These are phyloP conservation scores for Mycteria americana DNA, from an alignment of 2,797 vertebrate species.

Conservation along the genomic window DNA sequence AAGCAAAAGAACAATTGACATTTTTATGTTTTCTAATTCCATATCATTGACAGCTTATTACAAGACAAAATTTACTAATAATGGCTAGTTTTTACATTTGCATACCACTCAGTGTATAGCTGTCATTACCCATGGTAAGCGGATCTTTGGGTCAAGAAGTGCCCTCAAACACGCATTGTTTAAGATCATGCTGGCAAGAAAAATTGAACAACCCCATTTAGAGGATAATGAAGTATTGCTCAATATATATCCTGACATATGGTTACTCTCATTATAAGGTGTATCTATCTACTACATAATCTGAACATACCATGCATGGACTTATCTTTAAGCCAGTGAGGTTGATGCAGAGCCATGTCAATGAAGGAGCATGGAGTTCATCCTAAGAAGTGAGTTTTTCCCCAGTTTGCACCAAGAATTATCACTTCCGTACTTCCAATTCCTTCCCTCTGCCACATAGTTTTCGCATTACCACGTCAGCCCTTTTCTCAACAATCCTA, in stretches of 20 bases:
- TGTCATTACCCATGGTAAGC: background rate
- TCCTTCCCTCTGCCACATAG: background rate
- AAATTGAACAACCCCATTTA: background rate
- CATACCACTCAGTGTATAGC: background rate
- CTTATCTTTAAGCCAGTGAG: background rate
- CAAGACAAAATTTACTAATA: background rate
- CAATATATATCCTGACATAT: background rate
- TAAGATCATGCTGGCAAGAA: background rate
- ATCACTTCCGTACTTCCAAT: rapidly evolving
- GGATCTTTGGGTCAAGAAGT: background rate
- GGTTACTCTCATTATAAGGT: background rate
- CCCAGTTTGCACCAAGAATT: background rate
- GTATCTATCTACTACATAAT: background rate
- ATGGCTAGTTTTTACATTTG: background rate
- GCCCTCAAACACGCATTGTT: background rate
- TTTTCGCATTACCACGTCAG: background rate
- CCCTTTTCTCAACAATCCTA: background rate
- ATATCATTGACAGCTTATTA: background rate
- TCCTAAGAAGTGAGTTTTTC: background rate
- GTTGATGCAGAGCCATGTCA: background rate
- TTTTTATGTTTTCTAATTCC: background rate
- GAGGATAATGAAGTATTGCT: background rate
- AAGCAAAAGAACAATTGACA: background rate
- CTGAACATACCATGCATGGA: rapidly evolving
- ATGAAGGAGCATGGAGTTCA: background rate